Evolutionary conservation across 1,140 invertebrate species (phyloP).

Genomic region (Melanaphis sacchari): DNA sequence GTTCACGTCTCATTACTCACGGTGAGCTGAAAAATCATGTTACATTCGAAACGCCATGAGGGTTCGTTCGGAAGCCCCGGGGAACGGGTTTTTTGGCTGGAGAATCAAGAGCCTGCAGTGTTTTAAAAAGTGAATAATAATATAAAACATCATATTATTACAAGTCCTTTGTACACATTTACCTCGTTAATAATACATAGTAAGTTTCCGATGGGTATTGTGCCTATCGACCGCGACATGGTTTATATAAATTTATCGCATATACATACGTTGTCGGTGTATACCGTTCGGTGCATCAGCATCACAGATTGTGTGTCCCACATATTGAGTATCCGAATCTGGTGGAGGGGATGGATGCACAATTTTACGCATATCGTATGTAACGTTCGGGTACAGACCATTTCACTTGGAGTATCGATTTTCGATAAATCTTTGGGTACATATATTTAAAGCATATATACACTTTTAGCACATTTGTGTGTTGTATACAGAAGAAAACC

Average conservation of each 20-base stretch:
- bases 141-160: neutral
- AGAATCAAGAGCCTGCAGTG: neutral
- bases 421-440: neutral
- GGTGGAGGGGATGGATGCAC: neutral
- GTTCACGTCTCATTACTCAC: constrained; percentile 26
- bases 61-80: neutral
- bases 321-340: neutral
- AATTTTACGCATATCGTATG: neutral
- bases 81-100: neutral
- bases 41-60: neutral
- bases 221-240: neutral
- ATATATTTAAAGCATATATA: neutral
- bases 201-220: neutral
- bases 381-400: neutral
- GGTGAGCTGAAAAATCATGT: neutral
- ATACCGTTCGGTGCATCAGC: neutral
- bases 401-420: neutral
- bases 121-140: neutral
- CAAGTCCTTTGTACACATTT: neutral
- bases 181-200: neutral
- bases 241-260: neutral
- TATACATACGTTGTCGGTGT: neutral
- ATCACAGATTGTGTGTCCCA: neutral
- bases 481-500: neutral
- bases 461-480: neutral